Evolutionary conservation across 2,797 vertebrate species (phyloP).

Genomic region (Philypnodon macrostomus): DNA sequence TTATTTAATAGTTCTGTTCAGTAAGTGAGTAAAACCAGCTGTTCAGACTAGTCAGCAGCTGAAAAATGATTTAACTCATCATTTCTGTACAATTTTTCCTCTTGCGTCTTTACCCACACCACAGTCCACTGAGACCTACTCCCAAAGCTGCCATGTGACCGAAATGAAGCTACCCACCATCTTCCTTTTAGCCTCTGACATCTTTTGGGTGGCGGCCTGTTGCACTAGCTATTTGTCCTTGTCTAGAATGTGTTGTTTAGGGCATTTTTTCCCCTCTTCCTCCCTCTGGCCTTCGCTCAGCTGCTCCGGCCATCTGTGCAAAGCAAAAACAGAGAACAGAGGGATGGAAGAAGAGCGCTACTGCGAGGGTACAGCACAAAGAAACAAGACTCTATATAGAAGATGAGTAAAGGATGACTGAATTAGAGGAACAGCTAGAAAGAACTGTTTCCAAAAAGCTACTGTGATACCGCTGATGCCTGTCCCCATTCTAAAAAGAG

Average conservation of each 20-base stretch:
- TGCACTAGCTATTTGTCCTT: constrained; percentile 28
- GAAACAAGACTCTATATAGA: constrained; percentile 29
- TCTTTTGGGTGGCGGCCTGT: constrained; percentile 36
- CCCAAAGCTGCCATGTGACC: constrained; percentile 7
- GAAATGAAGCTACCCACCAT: constrained; percentile 25
- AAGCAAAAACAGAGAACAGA: constrained; percentile 74
- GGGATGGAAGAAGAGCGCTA: constrained; percentile 40
- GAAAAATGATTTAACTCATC: neutral
- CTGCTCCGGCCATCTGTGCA: constrained; percentile 80
- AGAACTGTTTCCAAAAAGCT: constrained; percentile 50
- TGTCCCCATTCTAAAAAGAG: constrained; percentile 55
- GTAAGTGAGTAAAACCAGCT: too few species aligned
- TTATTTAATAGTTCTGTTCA: too few species aligned
- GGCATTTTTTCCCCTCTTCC: constrained; percentile 22
- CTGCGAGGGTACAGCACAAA: constrained; percentile 19
- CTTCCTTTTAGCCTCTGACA: constrained; percentile 7
- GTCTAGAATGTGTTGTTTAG: constrained; percentile 30
- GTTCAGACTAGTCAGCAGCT: neutral
- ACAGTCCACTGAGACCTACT: constrained; percentile 6
- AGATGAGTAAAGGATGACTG: constrained; percentile 42
- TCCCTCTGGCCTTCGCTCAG: constrained; percentile 72
- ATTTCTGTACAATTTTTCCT: constrained; percentile 17
- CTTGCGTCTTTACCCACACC: constrained; percentile 26
- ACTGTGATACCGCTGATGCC: constrained; percentile 47
- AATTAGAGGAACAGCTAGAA: constrained; percentile 30